Conservation (phyloP, 2,797 vertebrate species). For the Xyrichtys novacula region DNA sequence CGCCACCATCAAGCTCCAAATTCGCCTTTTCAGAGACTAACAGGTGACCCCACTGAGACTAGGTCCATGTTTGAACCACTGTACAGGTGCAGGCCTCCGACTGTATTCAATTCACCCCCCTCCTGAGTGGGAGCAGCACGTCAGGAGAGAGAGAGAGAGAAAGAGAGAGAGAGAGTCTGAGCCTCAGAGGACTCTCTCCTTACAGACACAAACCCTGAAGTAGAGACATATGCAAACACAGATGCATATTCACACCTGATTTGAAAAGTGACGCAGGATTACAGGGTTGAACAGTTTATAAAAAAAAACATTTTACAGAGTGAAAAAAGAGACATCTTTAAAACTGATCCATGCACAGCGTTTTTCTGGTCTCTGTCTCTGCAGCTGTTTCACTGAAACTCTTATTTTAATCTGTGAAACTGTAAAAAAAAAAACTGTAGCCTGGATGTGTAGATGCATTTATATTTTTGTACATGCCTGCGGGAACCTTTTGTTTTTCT, state of each 20-base stretch:
- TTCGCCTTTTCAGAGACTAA: too few relatives aligned
- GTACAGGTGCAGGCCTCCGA: conserved; percentile 32
- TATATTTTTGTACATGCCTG: not conserved
- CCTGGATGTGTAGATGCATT: not conserved
- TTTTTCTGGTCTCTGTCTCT: not conserved
- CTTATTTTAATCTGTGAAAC: not conserved
- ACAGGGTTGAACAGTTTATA: too few relatives aligned
- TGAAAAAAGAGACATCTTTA: too few relatives aligned
- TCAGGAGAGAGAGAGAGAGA: conserved; percentile 9
- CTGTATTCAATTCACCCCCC: conserved; percentile 40
- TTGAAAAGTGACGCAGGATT: not conserved
- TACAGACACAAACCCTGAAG: conserved; percentile 1
- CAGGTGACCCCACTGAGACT: too few relatives aligned
- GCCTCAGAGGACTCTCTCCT: conserved; percentile 33
- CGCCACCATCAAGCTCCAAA: too few relatives aligned
- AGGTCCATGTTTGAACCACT: conserved; percentile 9
- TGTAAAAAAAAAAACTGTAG: not conserved
- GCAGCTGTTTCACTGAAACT: not conserved
- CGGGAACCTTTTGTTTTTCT: not conserved
- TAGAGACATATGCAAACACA: not conserved
- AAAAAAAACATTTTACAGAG: too few relatives aligned
- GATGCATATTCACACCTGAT: conserved; percentile 1
- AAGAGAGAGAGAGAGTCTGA: conserved; percentile 15
- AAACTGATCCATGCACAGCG: too few relatives aligned
- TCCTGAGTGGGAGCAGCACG: conserved; percentile 17